Evolutionary conservation across 2,888 invertebrate genomes (phyloP), one percentile per base, ranked within the genome.

Genomic region (Sylvicola cinctus): DNA sequence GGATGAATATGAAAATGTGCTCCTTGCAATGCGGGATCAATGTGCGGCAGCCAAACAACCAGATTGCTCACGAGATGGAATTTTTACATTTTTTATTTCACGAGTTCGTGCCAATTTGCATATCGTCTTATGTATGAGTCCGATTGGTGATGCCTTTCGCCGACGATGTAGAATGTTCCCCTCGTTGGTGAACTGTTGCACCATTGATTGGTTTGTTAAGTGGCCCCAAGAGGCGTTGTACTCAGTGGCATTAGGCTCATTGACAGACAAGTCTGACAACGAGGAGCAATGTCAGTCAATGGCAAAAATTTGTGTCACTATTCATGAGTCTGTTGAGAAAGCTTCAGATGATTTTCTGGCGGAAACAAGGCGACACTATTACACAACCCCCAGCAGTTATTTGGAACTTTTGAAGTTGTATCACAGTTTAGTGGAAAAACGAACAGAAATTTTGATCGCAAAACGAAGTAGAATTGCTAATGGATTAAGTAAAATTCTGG

Each of bases 121-220:
- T 50, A 66, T 88, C 25, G 80, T 84, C 34, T 66, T 88, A 33
- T 85, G 85, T 40, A 85, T 88, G 85, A 84, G 83, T 50, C 87
- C 88, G 0, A 80, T 87, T 2, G 87, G 87, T 1, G 83, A 81
- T 50, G 74, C 81, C 0, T 88, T 88, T 54, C 74, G 84, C 40
- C 72, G 81, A 28, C 68, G 90, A 6, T 81, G 90, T 45, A 72
- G 90, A 29, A 88, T 90, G 81, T 93, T 90, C 52, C 93, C 91
- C 1, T 88, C 90, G 0, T 61, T 93, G 41, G 77, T 83, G 5
- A 91, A 90, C 57, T 90, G 88, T 50, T 90, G 88, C 48, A 87
- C 87, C 0, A 88, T 91, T 38, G 87, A 91, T 52, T 91, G 91
- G 90, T 90, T 87, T 54, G 74, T 75, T 2, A 83, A 81, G 46